Conservation (phyloP, 2,113 vertebrate species). For the Pteropus alecto region DNA sequence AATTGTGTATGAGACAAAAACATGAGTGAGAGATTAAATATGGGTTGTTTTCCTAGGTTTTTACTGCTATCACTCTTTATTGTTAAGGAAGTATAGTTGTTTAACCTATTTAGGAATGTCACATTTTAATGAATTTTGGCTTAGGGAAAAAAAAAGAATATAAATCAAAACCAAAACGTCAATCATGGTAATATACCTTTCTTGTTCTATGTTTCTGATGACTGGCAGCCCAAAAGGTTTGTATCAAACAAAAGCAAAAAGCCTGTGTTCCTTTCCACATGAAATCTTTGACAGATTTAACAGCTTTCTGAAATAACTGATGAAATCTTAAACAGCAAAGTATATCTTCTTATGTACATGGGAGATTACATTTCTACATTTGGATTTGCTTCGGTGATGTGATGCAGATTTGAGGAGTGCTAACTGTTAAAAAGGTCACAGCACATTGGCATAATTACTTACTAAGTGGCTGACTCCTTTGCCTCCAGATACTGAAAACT, state of each 20-base stretch:
- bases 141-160: constrained; percentile 36
- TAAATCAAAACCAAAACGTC: constrained; percentile 77
- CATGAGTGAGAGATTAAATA: neutral
- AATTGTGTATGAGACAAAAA: neutral
- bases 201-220: constrained; percentile 74
- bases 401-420: constrained; percentile 47
- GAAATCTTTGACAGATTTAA: constrained; percentile 80
- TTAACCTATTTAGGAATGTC: constrained; percentile 38
- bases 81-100: neutral
- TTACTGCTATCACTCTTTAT: neutral
- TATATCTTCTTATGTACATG: constrained; percentile 61
- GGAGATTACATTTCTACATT: constrained; percentile 69
- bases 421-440: constrained; percentile 40
- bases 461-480: constrained; percentile 38
- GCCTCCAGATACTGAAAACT: constrained; percentile 20
- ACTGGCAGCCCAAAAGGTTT: constrained; percentile 74
- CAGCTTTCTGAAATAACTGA: constrained; percentile 76
- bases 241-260: constrained; percentile 75
- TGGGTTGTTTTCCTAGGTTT: neutral
- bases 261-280: constrained; percentile 70
- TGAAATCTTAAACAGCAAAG: constrained; percentile 78
- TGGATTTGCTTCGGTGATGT: constrained; percentile 56
- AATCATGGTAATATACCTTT: constrained; percentile 67
- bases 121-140: constrained; percentile 68
- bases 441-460: constrained; percentile 22